These are phyloP conservation scores for Oriolus oriolus DNA, from an alignment of 2,113 vertebrate genomes.

Conservation along the genomic window DNA sequence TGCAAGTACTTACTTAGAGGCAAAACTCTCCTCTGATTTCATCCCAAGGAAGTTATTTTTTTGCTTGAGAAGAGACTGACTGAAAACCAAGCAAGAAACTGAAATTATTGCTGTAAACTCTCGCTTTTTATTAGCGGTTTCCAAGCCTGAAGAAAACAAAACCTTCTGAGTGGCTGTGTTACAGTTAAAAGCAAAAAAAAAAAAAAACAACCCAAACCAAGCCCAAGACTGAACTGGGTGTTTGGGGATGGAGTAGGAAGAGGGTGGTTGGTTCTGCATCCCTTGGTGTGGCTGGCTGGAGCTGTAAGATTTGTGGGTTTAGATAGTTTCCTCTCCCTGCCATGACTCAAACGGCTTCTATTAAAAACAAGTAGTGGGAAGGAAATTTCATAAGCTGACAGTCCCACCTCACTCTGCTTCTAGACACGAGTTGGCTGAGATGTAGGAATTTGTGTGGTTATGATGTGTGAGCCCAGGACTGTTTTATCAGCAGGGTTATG, in stretches of 20 bases:
- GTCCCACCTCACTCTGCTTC: conserved; percentile 14
- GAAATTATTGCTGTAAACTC: conserved; percentile 17
- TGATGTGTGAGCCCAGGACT: not conserved
- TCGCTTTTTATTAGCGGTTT: conserved; percentile 48
- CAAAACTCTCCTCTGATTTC: conserved; percentile 41
- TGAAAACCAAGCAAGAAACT: conserved; percentile 35
- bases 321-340: conserved; percentile 40
- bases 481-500: not conserved
- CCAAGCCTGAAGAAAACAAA: conserved; percentile 12
- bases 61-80: not conserved
- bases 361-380: conserved; percentile 38
- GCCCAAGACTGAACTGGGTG: not conserved
- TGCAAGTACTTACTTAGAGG: not conserved
- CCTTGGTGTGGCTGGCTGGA: not conserved
- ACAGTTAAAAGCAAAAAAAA: not conserved
- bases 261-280: conserved; percentile 7
- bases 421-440: conserved; percentile 33
- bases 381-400: conserved; percentile 40
- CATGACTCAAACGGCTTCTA: conserved; percentile 24
- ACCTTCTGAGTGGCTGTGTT: not conserved
- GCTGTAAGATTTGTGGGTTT: conserved; percentile 46
- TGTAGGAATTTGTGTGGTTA: not conserved
- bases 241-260: not conserved
- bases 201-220: not conserved
- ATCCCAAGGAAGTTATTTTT: not conserved